phyloP scores from a whole-genome alignment of 2,113 vertebrate genomes.

The Cephalophus harveyi region DNA sequence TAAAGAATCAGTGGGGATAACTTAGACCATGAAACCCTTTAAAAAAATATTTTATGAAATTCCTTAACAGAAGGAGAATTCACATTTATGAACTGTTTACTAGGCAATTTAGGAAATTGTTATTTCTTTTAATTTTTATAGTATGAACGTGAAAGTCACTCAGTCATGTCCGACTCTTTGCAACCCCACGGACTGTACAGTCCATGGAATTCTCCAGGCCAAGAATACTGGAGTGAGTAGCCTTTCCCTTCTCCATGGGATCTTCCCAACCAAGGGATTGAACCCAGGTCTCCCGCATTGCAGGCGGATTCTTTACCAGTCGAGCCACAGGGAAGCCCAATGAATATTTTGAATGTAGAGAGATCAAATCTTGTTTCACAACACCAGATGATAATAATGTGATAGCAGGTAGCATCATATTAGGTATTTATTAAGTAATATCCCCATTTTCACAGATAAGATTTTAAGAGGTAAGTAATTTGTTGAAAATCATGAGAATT shows the following conservation, averaged over 20 bases:
- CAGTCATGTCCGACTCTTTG: not conserved
- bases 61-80: not conserved
- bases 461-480: not conserved
- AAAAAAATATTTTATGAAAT: not conserved
- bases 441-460: not conserved
- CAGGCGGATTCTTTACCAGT: not conserved
- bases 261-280: not conserved
- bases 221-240: not conserved
- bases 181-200: not conserved
- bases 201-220: not conserved
- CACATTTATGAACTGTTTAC: not conserved
- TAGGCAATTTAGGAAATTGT: not conserved
- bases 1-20: not conserved
- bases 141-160: not conserved
- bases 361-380: not conserved
- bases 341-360: slow-evolving; percentile 18
- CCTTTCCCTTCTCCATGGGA: not conserved
- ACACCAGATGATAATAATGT: not conserved
- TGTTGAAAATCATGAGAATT: not conserved
- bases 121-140: not conserved
- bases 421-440: not conserved
- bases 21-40: not conserved
- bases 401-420: not conserved
- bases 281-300: not conserved
- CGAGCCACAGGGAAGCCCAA: not conserved